Conservation (phyloP, 2,797 vertebrate genomes). For the Sebastes trivittatus region DNA sequence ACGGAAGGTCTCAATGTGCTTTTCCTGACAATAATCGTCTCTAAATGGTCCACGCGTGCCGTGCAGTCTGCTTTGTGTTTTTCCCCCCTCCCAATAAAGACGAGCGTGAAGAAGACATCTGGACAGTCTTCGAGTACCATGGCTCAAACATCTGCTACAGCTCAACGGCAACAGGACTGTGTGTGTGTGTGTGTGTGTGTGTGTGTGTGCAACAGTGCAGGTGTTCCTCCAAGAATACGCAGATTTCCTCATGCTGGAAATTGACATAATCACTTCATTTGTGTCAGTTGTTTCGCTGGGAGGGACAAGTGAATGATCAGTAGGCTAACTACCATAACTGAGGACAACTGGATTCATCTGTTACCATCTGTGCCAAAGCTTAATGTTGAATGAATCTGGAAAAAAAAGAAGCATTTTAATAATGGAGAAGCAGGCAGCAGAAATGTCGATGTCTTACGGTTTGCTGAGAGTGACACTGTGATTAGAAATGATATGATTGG, state of each 20-base stretch:
- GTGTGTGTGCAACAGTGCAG: constrained; percentile 41
- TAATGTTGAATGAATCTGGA: neutral
- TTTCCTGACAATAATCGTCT: constrained; percentile 44
- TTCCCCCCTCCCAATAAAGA: constrained; percentile 29
- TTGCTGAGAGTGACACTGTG: neutral
- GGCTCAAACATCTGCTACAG: constrained; percentile 60
- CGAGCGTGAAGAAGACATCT: constrained; percentile 57
- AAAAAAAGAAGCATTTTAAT: neutral
- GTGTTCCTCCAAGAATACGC: constrained; percentile 51
- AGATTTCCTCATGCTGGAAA: constrained; percentile 40
- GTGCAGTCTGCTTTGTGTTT: constrained; percentile 34
- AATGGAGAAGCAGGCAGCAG: neutral
- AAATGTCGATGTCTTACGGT: neutral
- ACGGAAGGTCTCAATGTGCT: constrained; percentile 32
- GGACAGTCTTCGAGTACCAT: constrained; percentile 52
- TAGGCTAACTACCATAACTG: neutral
- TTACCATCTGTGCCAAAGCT: neutral
- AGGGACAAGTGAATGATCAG: constrained; percentile 1
- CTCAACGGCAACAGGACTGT: constrained; percentile 33
- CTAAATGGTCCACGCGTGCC: constrained; percentile 43
- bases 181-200: neutral
- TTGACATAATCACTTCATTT: constrained; percentile 48
- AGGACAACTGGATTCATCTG: constrained; percentile 12
- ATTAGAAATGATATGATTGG: neutral
- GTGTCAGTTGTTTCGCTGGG: constrained; percentile 23